A percentile compares a stretch with the other conserved stretches of the same genome.
Evolutionary conservation across 53 echinoderm and acorn worm species (phyloP).

Genomic region (Actinopyga echinites): DNA sequence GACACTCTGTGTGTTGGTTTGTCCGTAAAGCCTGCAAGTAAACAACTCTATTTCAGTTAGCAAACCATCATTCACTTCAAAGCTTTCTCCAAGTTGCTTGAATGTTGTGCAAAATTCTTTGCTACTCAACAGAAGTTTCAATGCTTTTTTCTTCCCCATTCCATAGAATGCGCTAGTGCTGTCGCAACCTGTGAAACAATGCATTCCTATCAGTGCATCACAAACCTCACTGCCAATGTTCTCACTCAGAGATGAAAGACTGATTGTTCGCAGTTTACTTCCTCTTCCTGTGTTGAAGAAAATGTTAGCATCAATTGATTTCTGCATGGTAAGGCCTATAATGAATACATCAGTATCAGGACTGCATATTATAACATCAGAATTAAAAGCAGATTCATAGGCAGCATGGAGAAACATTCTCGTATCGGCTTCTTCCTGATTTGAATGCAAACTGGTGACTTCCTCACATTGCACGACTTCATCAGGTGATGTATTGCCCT

Average conservation of each 20-base stretch:
- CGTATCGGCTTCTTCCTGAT: background rate
- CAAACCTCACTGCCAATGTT: background rate
- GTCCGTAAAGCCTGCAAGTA: conserved; percentile 14
- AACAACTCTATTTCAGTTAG: background rate
- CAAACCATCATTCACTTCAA: background rate
- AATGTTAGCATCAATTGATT: background rate
- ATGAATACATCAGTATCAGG: background rate
- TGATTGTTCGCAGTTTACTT: background rate
- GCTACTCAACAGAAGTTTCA: conserved; percentile 8
- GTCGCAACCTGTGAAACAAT: background rate
- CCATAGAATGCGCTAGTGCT: background rate
- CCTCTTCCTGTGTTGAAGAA: conserved; percentile 7
- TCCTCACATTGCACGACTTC: background rate
- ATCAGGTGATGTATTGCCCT: background rate
- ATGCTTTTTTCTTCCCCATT: background rate
- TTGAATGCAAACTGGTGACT: background rate
- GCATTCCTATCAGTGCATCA: background rate
- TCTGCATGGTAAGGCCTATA: background rate
- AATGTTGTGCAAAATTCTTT: conserved; percentile 10
- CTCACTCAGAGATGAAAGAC: background rate
- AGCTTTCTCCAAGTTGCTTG: background rate
- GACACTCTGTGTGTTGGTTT: background rate
- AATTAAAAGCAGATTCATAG: background rate
- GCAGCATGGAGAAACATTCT: conserved; percentile 10
- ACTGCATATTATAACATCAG: conserved; percentile 1